Evolutionary conservation across 2,888 invertebrate genomes (phyloP), one percentile per base, ranked within the genome.

Genomic region (Drosophila picticornis): DNA sequence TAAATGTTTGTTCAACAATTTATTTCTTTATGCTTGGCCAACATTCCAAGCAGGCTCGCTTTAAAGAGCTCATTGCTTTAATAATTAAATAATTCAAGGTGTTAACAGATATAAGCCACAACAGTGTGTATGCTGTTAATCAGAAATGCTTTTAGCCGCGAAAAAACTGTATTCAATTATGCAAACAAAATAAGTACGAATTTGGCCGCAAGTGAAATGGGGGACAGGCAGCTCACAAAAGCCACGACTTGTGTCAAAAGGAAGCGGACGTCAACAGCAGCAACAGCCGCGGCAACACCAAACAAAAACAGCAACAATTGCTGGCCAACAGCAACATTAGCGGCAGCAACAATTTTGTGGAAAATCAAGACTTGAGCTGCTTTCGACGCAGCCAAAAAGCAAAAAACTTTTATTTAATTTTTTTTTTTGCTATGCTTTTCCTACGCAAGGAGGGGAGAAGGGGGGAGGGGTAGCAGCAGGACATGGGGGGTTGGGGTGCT

Each of bases 191-290:
- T 57, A 50, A 56, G 36, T 51, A 43, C 22, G 58, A 72, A 53
- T 29, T 63, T 58, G 38, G 40, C 65, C 66, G 38, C n/a, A 38
- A 25, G 22, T 31, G 25, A 57, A 67, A 40, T 59, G 36, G 52
- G 60, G 34, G 36, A 11, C 48, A 27, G 27, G 11, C 40, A 56
- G 31, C 29, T 59, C 53, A 75, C 77, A 77, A 77, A 81, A 74
- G 78, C 72, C 73, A 64, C 57, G 62, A 74, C 38, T 51, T 71
- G 61, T 87, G 73, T 77, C 89, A 88, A 85, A 46, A 90, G 83
- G 69, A 77, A 84, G 61, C 59, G 58, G 52, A 64, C 63, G 61
- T 55, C 64, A 68, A 65, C 48, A 72, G 22, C 65, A 59, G 19
- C 53, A 66, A 32, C 62, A 65, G 36, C 36, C 67, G n/a, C 34